These are phyloP conservation scores for Neoscelio sp. DNA, from an alignment of 2,888 invertebrate genomes.

Conservation along the genomic window DNA sequence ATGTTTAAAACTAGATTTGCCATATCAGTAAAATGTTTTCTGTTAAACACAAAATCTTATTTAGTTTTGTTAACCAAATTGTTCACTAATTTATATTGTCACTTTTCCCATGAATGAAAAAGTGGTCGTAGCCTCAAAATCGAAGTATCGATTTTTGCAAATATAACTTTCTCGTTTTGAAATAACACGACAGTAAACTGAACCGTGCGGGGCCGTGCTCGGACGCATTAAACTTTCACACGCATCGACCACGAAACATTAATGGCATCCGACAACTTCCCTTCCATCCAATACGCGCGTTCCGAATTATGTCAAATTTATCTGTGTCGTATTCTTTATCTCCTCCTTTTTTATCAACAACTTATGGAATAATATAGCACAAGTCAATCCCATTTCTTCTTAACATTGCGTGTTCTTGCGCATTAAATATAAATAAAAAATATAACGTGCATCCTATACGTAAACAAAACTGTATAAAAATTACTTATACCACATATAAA, in stretches of 20 bases:
- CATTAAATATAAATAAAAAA: too few relatives aligned
- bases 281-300: neutral
- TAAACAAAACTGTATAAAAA: too few relatives aligned
- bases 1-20: too few relatives aligned
- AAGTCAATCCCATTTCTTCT: too few relatives aligned
- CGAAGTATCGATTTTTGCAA: constrained; percentile 20
- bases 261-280: constrained; percentile 41
- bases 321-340: neutral
- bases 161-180: constrained; percentile 36
- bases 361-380: neutral
- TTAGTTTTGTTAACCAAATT: too few relatives aligned
- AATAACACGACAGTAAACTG: constrained; percentile 49
- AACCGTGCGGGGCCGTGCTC: constrained; percentile 12
- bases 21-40: too few relatives aligned
- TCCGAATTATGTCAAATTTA: constrained; percentile 30
- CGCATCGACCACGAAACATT: constrained; percentile 41
- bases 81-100: too few relatives aligned
- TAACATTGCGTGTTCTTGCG: too few relatives aligned
- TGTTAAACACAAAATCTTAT: too few relatives aligned
- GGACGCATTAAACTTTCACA: constrained; percentile 56
- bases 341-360: constrained; percentile 7
- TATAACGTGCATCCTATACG: too few relatives aligned
- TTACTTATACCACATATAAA: too few relatives aligned
- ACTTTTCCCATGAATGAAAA: constrained; percentile 29
- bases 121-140: constrained; percentile 13